A percentile compares a stretch with the other conserved stretches of the same genome.
phyloP scores from a whole-genome alignment of 2,797 vertebrate genomes.

The Pelochelys cantorii region DNA sequence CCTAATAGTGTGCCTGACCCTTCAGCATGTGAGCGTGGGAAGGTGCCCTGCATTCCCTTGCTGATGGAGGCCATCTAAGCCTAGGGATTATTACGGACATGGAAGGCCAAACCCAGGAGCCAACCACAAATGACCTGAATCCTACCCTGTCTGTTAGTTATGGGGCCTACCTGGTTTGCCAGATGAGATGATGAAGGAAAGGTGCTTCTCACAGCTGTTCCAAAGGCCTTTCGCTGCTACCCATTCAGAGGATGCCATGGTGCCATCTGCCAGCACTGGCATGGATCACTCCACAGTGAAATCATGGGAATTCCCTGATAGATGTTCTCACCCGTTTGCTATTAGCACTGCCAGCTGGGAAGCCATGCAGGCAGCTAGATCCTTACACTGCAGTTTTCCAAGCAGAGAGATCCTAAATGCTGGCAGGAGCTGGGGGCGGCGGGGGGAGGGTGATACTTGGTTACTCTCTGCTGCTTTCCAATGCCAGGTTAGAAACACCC shows the following conservation, averaged over 20 bases:
- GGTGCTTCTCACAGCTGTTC: background rate
- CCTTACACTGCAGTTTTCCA: background rate
- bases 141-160: conserved; percentile 1
- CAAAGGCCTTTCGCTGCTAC: background rate
- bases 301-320: conserved; percentile 31
- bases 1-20: background rate
- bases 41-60: background rate
- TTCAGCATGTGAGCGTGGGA: fast-evolving
- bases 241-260: background rate
- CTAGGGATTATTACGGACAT: background rate
- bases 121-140: background rate
- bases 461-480: background rate
- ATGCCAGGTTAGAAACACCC: background rate
- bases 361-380: conserved; percentile 28
- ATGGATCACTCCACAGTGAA: background rate
- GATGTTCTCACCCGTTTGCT: fast-evolving
- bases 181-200: background rate
- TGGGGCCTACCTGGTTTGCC: background rate
- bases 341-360: conserved; percentile 27
- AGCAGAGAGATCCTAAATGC: background rate
- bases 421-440: background rate
- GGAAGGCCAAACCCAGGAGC: background rate
- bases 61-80: background rate
- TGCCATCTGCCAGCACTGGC: conserved; percentile 44
- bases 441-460: background rate